Conservation (phyloP, 2,113 vertebrate species). For the Clarias macrocephalus region DNA sequence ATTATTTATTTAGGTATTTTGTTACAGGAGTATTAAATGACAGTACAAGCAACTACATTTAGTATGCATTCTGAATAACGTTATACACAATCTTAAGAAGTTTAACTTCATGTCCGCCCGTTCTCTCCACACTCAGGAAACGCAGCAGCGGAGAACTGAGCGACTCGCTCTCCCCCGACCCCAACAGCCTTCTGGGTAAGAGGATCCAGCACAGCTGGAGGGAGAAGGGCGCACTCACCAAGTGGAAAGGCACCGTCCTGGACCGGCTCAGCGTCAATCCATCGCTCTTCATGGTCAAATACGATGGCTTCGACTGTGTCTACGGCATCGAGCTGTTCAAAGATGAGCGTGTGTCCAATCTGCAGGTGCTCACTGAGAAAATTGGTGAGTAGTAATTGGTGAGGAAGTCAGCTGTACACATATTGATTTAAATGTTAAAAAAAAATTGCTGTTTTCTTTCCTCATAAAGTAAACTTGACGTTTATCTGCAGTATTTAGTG, state of each 20-base stretch:
- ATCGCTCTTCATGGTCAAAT: conserved; percentile 80
- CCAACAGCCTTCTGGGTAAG: conserved; percentile 74
- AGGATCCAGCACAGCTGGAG: conserved; percentile 80
- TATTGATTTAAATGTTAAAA: background rate
- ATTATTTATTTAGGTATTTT: background rate
- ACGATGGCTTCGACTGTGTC: conserved; percentile 79
- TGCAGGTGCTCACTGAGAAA: conserved; percentile 76
- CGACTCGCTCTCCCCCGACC: conserved; percentile 72
- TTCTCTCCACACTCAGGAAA: conserved; percentile 64
- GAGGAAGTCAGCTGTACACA: conserved; percentile 28
- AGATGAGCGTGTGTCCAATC: conserved; percentile 75
- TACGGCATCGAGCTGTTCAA: conserved; percentile 82
- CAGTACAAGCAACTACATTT: background rate
- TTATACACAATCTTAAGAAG: background rate
- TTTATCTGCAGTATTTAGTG: background rate
- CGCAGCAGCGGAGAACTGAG: conserved; percentile 79
- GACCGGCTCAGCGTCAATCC: conserved; percentile 76
- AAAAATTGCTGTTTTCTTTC: background rate
- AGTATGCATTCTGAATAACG: background rate
- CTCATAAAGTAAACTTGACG: background rate
- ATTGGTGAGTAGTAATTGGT: conserved; percentile 66
- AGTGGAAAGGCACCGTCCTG: conserved; percentile 80
- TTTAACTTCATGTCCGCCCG: background rate
- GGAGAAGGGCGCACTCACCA: conserved; percentile 77
- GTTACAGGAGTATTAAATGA: background rate